Evolutionary conservation across 2,797 vertebrate genomes (phyloP), one percentile per base, ranked within the genome.

Genomic region (Poecilia picta): DNA sequence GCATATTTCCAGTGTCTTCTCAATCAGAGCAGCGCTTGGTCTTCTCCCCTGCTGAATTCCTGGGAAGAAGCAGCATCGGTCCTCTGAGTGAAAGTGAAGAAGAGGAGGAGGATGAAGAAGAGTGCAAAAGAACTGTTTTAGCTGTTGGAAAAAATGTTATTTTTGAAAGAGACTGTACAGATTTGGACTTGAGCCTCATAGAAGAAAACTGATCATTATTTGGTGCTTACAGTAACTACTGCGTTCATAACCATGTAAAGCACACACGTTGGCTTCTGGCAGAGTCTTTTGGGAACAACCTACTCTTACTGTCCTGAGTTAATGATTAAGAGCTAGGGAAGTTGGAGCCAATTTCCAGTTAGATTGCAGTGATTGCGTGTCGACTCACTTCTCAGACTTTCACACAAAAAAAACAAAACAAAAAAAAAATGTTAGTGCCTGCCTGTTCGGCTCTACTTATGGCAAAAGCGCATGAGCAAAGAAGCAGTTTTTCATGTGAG

Each of bases 181-280:
- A 98, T 93, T 95, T 98, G 90, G 97, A 98, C 94, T 95, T 98
- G 93, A 97, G 96, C 88, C 96, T 98, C 83, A 98, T 98, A 90
- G 97, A 98, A 93, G 97, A 98, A 92, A 98, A 98, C 94, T 98
- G 95, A 97, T 88, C 8, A 79, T 70, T 82, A n/a, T 39, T 62
- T 72, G 75, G 81, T 80, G 79, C 90, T 85, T 75, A 39, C 45
- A 72, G 55, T 83, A 75, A 82, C 77, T 64, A 84, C 85, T 88
- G 87, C 85, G 83, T 92, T 83, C 80, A 88, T 88, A 79, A 76
- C 79, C 70, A 84, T 82, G 81, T 91, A 85, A 91, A 92, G 91
- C 91, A 92, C 91, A 91, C 84, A 66, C 73, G 41, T 89, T 89
- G 88, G 85, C 87, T 89, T 79, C 72, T 80, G 82, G 90, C 89